phyloP scores from a whole-genome alignment of 1,140 invertebrate species.

The Diprion similis region DNA sequence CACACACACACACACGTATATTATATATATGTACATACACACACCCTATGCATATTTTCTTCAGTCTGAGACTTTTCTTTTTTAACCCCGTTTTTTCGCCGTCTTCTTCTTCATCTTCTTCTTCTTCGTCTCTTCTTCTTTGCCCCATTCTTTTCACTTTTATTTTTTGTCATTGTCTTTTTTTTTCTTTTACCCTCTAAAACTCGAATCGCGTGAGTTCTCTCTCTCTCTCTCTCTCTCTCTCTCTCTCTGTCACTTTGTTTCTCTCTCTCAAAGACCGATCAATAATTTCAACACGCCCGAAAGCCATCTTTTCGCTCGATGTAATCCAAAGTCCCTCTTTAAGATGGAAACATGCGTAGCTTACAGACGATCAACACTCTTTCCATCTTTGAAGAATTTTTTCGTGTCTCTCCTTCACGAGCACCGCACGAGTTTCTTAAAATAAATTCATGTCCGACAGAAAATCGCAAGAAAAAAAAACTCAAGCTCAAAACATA shows the following conservation, averaged over 20 bases:
- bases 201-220: not conserved
- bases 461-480: no score
- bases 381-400: no score
- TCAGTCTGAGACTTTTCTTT: not conserved
- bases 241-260: no score
- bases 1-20: not conserved
- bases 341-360: not conserved
- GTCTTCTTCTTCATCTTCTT: not conserved
- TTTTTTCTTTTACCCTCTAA: not conserved
- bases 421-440: no score
- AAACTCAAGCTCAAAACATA: no score
- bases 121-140: not conserved
- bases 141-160: not conserved
- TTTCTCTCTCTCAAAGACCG: not conserved
- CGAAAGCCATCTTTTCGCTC: conserved; percentile 2
- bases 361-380: not conserved
- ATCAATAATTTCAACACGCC: conserved; percentile 7
- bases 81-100: not conserved
- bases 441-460: no score
- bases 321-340: conserved; percentile 7
- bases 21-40: not conserved
- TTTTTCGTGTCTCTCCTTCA: no score
- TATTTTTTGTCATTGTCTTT: not conserved
- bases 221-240: no score
- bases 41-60: not conserved